Evolutionary conservation across 2,113 vertebrate genomes (phyloP), one percentile per base, ranked within the genome.

Genomic region (Ictalurus furcatus): DNA sequence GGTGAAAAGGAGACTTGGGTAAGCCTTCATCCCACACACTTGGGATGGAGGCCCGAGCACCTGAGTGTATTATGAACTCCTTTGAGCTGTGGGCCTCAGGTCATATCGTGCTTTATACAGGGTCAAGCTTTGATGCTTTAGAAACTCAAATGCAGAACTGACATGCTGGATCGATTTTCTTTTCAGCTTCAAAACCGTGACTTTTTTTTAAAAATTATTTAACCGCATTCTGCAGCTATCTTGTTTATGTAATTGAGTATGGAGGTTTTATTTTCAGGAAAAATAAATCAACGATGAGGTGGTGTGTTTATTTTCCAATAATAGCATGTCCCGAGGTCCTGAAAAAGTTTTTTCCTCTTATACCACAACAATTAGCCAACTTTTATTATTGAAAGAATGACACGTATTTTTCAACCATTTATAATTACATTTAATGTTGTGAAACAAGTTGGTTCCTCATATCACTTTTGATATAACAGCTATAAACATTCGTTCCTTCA

Each of bases 101-200:
- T 90, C 86, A 90, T 84, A 37, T 73, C 6, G n/a, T 80, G 89
- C 89, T 88, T 92, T 88, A 86, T 48, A 79, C 25, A 85, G 86
- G 89, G 90, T 92, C 89, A 44, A 85, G 86, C 90, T 90, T 90
- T 85, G 88, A 89, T 84, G 90, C 84, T 74, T 90, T 85, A 44
- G 23, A 71, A 65, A 63, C 63, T 54, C 84, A 71, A 69, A 30
- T 65, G 63, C 54, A 65, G 63, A 81, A 80, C 88, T 85, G 65
- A 63, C 71, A 82, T 37, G 61, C 78, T 30, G 84, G 81, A 86
- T 81, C 23, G 37, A 82, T 74, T 67, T 34, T 17, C 48, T 85
- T 81, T 85, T 71, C 30, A 56, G 25, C 16, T 56, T 63, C 23
- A 44, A 48, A 86, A 83, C 76, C 78, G 21, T 63, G 79, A 40